Evolutionary conservation across 2,797 vertebrate species (phyloP), one percentile per base, ranked within the genome.

Genomic region (Scleropages formosus): DNA sequence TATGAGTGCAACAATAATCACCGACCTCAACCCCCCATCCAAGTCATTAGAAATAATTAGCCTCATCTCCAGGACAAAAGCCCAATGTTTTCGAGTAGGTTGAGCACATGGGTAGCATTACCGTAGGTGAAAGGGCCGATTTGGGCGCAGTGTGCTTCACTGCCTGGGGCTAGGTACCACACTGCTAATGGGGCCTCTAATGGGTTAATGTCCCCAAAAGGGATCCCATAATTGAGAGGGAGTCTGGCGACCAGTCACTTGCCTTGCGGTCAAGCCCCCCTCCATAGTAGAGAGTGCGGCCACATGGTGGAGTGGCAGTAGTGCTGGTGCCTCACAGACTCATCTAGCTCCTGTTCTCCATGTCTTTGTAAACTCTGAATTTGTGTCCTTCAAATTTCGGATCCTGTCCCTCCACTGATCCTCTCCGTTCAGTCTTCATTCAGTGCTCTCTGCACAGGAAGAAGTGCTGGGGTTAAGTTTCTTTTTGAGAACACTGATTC

Each of bases 401-500:
- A 39, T 6, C 31, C 31, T 39, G 31, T 39, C 31, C 31, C 31
- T 39, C 6, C 31, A 39, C 31, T 39, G 2, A 39, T 39, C 31
- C 6, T 2, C 6, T 2, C 31, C 6, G 31, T 6, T 39, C 31
- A 39, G 6, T 39, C 31, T 2, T 39, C 31, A 39, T 2, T 39
- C 31, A 2, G 31, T 6, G 31, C 31, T 39, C 31, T 2, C 31
- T 31, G 31, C 6, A 6, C 31, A 39, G 31, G 31, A 39, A 39
- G 31, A 39, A 39, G 31, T 2, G 31, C 31, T 39, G 31, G 27
- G 53, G 16, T 59, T 20, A 24, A 18, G 51, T 72, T 53, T 39
- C 69, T 58, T 6, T 66, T 56, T 58, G 9, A 75, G 73, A 15
- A 60, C 31, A 80, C 51, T 77, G 59, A 73, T 79, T 79, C 71